Base-by-base conservation (phyloP, 35 echinoderm and acorn worm genomes). In the Diadema setosum region DNA sequence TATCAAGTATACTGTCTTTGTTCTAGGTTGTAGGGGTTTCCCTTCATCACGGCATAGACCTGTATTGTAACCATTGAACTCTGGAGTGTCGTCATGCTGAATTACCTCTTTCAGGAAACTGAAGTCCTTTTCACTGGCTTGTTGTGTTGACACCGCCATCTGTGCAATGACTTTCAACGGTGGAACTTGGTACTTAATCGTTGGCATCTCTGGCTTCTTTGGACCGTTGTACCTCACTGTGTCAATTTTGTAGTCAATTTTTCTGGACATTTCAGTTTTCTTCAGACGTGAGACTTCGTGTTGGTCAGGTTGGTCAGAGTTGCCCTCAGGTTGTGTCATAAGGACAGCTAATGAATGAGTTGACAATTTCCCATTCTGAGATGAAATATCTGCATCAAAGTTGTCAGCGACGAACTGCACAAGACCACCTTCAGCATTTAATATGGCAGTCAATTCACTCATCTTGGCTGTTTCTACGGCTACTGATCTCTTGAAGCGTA, bases 301-400 rank as follows among this genome's bases (percentile, higher is more conserved):
- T 45, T 87, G 14, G 15, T 91, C 21, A n/a, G n/a, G n/a, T 42
- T 91, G n/a, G 24, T 21, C 20, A 2, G 32, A n/a, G 39, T 76
- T 69, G 15, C 5, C 23, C 61, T 85, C 81, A 75, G 82, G 83
- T 58, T 91, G 89, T 14, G 61, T 91, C 41, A 87, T 74, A 3
- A 91, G 65, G 24, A 91, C 14, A 29, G 89, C 89, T 39, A 93
- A 50, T 2, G 91, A 81, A 83, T 93, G 91, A 11, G 91, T 93
- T 20, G 91, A 82, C 26, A 52, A 20, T 63, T 83, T 82, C 18
- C 91, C 91, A 84, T 89, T 89, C 41, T 33, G 91, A 3, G 91
- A 93, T 23, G 70, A n/a, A 32, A 89, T 93, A 21, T 93, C 76
- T 15, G 91, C 60, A 89, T 93, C 85, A 70, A 93, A 93, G 46